Percentiles rank a stretch among this genome's conserved stretches.
Conservation (phyloP, 2,888 invertebrate genomes). For the Ptychoptera contaminata region DNA sequence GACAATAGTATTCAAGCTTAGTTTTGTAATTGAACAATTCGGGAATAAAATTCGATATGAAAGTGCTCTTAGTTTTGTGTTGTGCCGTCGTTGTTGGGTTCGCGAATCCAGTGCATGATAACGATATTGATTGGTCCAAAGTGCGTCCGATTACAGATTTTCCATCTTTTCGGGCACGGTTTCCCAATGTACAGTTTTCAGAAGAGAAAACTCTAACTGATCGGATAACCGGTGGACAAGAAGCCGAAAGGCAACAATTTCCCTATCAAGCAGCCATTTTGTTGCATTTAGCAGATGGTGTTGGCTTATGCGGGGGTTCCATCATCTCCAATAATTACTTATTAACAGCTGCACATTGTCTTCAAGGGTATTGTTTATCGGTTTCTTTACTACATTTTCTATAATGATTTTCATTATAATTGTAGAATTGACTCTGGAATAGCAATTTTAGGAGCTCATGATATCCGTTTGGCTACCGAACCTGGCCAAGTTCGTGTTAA, state of each 20-base stretch:
- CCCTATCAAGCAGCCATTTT: constrained; percentile 2
- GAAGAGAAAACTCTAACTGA: background rate
- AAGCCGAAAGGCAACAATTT: background rate
- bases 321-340: constrained; percentile 1
- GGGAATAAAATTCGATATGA: no score
- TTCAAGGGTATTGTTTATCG: background rate
- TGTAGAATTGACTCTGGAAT: background rate
- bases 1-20: no score
- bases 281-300: background rate
- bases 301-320: constrained; percentile 1
- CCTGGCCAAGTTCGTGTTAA: constrained; percentile 16
- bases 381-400: background rate
- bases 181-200: background rate
- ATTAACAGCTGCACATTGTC: constrained; percentile 7
- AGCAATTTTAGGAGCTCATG: background rate
- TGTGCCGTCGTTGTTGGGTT: no score
- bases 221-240: constrained; percentile 1
- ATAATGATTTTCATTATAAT: background rate
- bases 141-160: constrained; percentile 10
- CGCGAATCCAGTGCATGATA: background rate
- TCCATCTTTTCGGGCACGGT: background rate
- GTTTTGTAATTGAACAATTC: no score
- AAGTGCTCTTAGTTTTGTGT: no score
- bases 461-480: background rate
- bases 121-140: constrained; percentile 4